phyloP scores from a whole-genome alignment of 2,113 vertebrate species.

The Callospermophilus lateralis region DNA sequence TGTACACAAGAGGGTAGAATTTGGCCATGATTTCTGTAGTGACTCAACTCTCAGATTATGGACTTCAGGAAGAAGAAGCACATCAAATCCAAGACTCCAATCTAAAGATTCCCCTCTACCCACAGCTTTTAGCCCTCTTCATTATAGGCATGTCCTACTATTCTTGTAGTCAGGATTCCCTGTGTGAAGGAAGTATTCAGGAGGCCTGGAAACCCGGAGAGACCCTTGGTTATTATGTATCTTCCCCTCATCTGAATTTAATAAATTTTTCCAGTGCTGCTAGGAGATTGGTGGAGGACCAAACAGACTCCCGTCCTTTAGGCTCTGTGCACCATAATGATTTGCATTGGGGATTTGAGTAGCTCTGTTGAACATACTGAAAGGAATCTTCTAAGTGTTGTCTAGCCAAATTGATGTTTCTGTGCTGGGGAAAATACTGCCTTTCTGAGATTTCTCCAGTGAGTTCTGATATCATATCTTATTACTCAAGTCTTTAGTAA shows the following conservation, averaged over 20 bases:
- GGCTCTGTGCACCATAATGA: slow-evolving; percentile 91
- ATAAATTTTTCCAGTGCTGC: slow-evolving; percentile 67
- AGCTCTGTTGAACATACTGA: slow-evolving; percentile 88
- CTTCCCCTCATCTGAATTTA: slow-evolving; percentile 69
- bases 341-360: slow-evolving; percentile 87
- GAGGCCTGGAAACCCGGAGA: not conserved
- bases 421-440: slow-evolving; percentile 85
- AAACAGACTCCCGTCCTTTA: slow-evolving; percentile 68
- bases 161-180: slow-evolving; percentile 39
- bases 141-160: not conserved
- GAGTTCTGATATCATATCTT: slow-evolving; percentile 84
- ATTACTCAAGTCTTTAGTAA: slow-evolving; percentile 89
- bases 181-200: not conserved
- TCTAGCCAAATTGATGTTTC: slow-evolving; percentile 89
- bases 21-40: slow-evolving; percentile 79
- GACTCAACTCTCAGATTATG: slow-evolving; percentile 40
- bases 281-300: slow-evolving; percentile 20
- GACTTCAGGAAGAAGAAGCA: not conserved
- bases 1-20: slow-evolving; percentile 65
- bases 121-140: not conserved
- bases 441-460: slow-evolving; percentile 85
- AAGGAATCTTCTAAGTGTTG: slow-evolving; percentile 91
- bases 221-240: slow-evolving; percentile 47
- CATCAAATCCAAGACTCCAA: not conserved
- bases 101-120: not conserved